phyloP scores from a whole-genome alignment of 2,888 invertebrate genomes.

The Opisthograptis luteolata region DNA sequence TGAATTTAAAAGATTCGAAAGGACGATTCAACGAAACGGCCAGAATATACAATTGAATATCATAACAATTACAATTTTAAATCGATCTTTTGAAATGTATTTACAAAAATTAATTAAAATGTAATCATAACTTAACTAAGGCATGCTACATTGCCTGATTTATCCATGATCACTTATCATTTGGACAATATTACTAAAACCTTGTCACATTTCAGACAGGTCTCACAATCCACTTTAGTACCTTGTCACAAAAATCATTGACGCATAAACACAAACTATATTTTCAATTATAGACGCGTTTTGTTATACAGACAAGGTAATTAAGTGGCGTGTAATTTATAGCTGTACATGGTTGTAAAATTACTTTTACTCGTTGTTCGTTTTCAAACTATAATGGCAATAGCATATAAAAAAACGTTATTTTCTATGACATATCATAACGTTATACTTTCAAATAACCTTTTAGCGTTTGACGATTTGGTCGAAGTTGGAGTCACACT shows the following conservation, averaged over 20 bases:
- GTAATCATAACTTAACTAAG: slow-evolving; percentile 14
- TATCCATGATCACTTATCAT: slow-evolving; percentile 12
- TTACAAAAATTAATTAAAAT: slow-evolving; percentile 11
- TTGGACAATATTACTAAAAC: slow-evolving; percentile 15
- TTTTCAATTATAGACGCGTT: background rate
- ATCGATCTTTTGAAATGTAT: slow-evolving; percentile 6
- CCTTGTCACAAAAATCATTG: slow-evolving; percentile 1
- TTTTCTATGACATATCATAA: too few relatives aligned
- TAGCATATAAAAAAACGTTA: background rate
- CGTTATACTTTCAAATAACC: too few relatives aligned
- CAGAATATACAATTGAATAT: too few relatives aligned
- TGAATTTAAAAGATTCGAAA: too few relatives aligned
- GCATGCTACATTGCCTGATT: slow-evolving; percentile 15
- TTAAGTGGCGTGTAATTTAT: background rate
- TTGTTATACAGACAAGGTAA: background rate
- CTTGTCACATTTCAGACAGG: background rate
- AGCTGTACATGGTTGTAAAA: background rate
- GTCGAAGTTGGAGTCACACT: too few relatives aligned
- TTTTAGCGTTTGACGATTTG: too few relatives aligned
- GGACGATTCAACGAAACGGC: too few relatives aligned
- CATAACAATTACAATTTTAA: slow-evolving; percentile 11
- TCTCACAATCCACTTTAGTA: background rate
- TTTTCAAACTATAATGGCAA: background rate
- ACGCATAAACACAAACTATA: background rate
- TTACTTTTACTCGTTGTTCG: background rate